Evolutionary conservation across 2,797 vertebrate species (phyloP), one percentile per base, ranked within the genome.

Genomic region (Muscicapa striata): DNA sequence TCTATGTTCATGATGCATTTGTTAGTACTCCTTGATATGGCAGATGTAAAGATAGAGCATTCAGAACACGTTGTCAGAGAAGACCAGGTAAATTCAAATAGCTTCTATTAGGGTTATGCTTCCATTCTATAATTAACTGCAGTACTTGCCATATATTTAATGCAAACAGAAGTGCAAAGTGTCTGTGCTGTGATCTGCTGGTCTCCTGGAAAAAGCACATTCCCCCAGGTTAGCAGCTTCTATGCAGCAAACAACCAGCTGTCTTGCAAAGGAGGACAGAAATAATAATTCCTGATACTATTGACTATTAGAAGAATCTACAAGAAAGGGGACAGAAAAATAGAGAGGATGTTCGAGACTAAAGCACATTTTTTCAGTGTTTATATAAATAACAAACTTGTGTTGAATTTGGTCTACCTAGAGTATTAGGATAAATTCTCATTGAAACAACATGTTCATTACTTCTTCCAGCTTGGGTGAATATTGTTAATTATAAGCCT

Each of bases 71-170:
- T 8, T 80, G 59, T 52, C 84, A 91, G 76, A 94, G 69, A 94
- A 89, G 73, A 94, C 17, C 72, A 90, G 61, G 48, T 84, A 63
- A 81, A 88, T 95, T 90, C 72, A 93, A 85, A 84, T 93, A 92
- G 82, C 32, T 68, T 49, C 48, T 27, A 27, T 49, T 49, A 49
- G 41, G 27, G 48, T 85, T 75, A 94, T 52, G 69, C n/a, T 86
- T 90, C 74, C 79, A 77, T 87, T 45, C 75, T 54, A 34, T 61
- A 30, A 89, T 86, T 95, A 95, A 90, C n/a, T 68, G 87, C 72
- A 89, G 59, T 27, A 72, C 16, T 87, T 61, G 38, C 61, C 68
- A 82, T 21, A 77, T 19, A 61, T 72, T 87, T 87, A 89, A 86
- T n/a, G 49, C 63, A 83, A 89, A 91, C 27, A 90, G 52, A 89